Conservation (phyloP, 2,113 vertebrate species). For the Istiophorus platypterus region DNA sequence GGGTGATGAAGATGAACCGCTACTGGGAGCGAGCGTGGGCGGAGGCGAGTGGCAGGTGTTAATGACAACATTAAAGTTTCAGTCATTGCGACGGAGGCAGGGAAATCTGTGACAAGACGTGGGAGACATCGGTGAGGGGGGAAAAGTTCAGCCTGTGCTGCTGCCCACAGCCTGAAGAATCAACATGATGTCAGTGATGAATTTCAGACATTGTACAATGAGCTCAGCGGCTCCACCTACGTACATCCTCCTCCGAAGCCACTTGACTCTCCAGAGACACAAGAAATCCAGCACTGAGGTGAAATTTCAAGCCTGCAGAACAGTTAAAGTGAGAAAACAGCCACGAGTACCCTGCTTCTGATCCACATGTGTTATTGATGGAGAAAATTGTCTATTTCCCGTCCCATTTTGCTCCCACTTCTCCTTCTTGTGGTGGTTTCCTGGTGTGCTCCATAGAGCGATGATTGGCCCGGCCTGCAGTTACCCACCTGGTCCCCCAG, state of each 20-base stretch:
- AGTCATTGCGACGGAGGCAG: conserved; percentile 28
- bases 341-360: neutral
- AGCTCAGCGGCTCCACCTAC: conserved; percentile 65
- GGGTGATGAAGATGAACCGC: conserved; percentile 29
- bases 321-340: conserved; percentile 13
- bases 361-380: conserved; percentile 58
- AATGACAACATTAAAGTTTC: conserved; percentile 27
- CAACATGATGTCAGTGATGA: conserved; percentile 41
- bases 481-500: conserved; percentile 65
- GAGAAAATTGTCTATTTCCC: conserved; percentile 58
- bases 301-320: conserved; percentile 20
- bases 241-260: conserved; percentile 20
- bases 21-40: neutral
- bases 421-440: conserved; percentile 17
- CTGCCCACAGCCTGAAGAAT: conserved; percentile 25
- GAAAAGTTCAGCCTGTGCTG: neutral
- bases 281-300: conserved; percentile 21
- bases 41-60: conserved; percentile 39
- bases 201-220: conserved; percentile 38
- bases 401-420: conserved; percentile 9
- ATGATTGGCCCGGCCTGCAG: conserved; percentile 56
- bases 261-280: neutral
- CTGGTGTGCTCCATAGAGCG: conserved; percentile 18
- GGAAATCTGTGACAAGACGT: conserved; percentile 10
- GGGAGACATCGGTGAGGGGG: conserved; percentile 54